Conservation (phyloP, 2,113 vertebrate genomes). For the Pavo muticus region DNA sequence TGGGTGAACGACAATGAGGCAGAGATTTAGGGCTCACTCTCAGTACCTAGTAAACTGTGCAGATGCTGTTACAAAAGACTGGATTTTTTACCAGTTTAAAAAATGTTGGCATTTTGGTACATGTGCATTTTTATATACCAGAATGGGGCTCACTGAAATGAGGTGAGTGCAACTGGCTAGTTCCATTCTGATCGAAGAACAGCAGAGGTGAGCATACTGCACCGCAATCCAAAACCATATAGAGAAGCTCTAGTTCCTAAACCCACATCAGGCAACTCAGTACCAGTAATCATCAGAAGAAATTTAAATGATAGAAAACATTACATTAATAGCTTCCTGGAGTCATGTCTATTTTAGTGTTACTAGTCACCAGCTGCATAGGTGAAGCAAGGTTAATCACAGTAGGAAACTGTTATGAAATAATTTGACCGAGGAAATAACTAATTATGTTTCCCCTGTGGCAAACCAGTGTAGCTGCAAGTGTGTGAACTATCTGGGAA, state of each 20-base stretch:
- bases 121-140: background rate
- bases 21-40: background rate
- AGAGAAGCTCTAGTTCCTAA: background rate
- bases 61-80: background rate
- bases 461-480: background rate
- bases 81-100: accelerated
- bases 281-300: background rate
- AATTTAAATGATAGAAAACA: background rate
- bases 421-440: constrained; percentile 40
- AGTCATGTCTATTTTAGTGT: background rate
- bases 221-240: background rate
- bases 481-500: background rate
- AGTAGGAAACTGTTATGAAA: constrained; percentile 33
- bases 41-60: background rate
- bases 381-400: constrained; percentile 43
- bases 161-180: background rate
- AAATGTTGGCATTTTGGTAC: background rate
- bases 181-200: background rate
- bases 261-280: background rate
- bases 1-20: accelerated
- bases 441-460: background rate
- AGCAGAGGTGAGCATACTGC: background rate
- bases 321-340: background rate
- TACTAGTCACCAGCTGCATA: background rate
- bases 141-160: background rate